These are phyloP conservation scores for Trichogramma pretiosum DNA, from an alignment of 1,140 invertebrate species.

Conservation along the genomic window DNA sequence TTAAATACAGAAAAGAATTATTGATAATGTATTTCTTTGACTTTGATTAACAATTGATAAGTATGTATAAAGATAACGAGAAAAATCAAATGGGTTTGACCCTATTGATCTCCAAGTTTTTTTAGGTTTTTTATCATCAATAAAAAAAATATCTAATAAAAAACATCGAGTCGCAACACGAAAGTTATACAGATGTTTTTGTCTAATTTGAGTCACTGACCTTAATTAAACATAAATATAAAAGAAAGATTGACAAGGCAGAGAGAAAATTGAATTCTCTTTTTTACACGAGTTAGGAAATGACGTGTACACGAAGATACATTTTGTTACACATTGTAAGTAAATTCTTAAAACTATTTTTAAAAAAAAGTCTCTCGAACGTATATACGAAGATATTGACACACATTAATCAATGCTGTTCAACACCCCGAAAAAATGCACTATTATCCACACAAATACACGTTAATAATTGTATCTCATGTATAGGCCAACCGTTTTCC, in stretches of 20 bases:
- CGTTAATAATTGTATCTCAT: slow-evolving; percentile 5
- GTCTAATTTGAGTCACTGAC: slow-evolving; percentile 15
- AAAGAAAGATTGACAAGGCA: slow-evolving; percentile 3
- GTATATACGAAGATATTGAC: too few species aligned
- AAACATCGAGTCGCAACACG: slow-evolving; percentile 28
- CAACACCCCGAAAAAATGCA: too few species aligned
- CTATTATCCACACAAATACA: too few species aligned
- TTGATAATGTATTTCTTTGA: not conserved
- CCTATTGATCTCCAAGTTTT: too few species aligned
- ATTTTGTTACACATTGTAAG: slow-evolving; percentile 15
- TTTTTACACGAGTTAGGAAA: not conserved
- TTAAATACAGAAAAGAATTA: slow-evolving; percentile 9
- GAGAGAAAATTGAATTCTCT: slow-evolving; percentile 6
- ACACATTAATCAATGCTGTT: too few species aligned
- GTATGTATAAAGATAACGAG: slow-evolving; percentile 12
- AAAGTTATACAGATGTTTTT: slow-evolving; percentile 21
- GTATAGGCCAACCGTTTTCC: slow-evolving; percentile 5
- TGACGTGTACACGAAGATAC: slow-evolving; percentile 9
- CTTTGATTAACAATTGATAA: slow-evolving; percentile 5
- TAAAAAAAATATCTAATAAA: too few species aligned
- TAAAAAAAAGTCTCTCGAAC: too few species aligned
- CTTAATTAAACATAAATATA: too few species aligned
- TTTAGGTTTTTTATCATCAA: too few species aligned
- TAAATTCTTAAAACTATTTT: slow-evolving; percentile 16
- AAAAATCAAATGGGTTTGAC: slow-evolving; percentile 27